Percentiles rank a stretch among this genome's conserved stretches.
These are phyloP conservation scores for Sebastes oblongus DNA, from an alignment of 2,797 vertebrate species.

Conservation along the genomic window DNA sequence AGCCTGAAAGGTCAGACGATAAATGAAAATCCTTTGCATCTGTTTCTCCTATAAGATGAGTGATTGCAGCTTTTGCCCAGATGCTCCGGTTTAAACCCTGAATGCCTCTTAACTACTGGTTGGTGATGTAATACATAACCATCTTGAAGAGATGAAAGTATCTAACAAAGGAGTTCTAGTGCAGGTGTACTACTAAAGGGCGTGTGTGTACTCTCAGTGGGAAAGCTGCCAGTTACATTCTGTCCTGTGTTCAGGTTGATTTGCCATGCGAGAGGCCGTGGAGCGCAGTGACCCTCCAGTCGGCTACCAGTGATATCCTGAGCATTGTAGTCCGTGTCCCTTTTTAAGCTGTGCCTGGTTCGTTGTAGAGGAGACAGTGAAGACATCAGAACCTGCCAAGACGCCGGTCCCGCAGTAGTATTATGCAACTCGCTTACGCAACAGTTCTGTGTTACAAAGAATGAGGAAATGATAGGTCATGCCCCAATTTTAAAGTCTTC, in stretches of 20 bases:
- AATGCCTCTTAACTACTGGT: background rate
- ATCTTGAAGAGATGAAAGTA: background rate
- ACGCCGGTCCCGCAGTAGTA: constrained; percentile 43
- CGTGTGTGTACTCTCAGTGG: constrained; percentile 12
- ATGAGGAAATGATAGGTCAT: constrained; percentile 40
- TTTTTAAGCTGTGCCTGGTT: constrained; percentile 25
- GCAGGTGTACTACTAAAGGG: background rate
- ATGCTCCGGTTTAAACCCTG: background rate
- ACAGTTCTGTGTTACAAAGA: constrained; percentile 43
- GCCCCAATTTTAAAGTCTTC: background rate
- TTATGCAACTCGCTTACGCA: constrained; percentile 71
- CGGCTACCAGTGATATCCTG: constrained; percentile 6
- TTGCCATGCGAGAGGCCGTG: constrained; percentile 21
- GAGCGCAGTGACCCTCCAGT: constrained; percentile 12
- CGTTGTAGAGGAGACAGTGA: constrained; percentile 17
- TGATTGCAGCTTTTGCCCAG: no score
- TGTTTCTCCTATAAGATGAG: no score
- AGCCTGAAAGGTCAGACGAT: background rate
- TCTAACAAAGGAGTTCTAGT: background rate
- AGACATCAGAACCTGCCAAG: constrained; percentile 37
- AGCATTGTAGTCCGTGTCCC: constrained; percentile 9
- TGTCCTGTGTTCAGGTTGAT: constrained; percentile 6
- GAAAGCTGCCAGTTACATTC: constrained; percentile 23
- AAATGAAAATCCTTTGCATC: background rate
- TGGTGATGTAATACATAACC: background rate